Evolutionary conservation across 2,888 invertebrate species (phyloP).

Genomic region (Eudasyphora cyanicolor): DNA sequence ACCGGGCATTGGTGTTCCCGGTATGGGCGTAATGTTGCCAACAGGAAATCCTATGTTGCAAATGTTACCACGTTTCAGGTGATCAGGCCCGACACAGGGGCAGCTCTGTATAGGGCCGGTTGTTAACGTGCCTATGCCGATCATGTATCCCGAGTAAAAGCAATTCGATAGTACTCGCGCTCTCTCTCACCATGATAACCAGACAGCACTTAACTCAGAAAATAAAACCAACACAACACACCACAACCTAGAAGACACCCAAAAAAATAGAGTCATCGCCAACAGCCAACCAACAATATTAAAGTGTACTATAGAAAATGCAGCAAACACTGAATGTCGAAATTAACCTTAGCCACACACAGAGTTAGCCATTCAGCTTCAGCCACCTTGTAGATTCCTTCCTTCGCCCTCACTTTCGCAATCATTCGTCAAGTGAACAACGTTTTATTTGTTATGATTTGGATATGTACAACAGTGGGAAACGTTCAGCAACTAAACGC

Average conservation of each 20-base stretch:
- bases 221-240: background rate
- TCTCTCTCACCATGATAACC: slow-evolving; percentile 33
- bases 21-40: slow-evolving; percentile 81
- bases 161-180: slow-evolving; percentile 10
- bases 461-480: background rate
- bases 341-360: background rate
- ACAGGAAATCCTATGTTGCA: slow-evolving; percentile 81
- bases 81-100: slow-evolving; percentile 84
- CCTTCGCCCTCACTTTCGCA: background rate
- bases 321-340: background rate
- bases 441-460: too few species aligned
- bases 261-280: slow-evolving; percentile 2
- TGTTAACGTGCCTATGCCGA: slow-evolving; percentile 77
- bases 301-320: background rate
- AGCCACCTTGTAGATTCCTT: background rate
- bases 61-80: slow-evolving; percentile 93
- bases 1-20: slow-evolving; percentile 76
- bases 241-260: background rate
- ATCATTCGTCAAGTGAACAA: background rate
- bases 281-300: slow-evolving; percentile 29
- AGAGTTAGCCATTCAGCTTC: background rate
- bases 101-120: slow-evolving; percentile 76
- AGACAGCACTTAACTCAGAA: background rate
- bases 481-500: background rate
- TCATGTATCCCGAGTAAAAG: slow-evolving; percentile 63